Evolutionary conservation across 2,888 invertebrate genomes (phyloP).

Genomic region (Ganaspis brasiliensis): DNA sequence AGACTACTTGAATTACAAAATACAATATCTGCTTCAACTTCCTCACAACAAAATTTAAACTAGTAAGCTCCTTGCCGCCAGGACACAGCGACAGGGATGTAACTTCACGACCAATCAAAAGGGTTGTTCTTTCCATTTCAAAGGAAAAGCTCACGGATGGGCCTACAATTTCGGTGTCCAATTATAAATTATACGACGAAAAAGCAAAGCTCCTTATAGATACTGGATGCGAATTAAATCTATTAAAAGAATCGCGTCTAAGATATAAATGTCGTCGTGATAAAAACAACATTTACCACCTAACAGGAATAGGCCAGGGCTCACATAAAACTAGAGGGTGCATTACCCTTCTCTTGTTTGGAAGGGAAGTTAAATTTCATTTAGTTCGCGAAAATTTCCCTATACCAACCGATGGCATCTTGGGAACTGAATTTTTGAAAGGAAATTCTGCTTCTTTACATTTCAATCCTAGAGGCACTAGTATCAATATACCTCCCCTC

Average conservation of each 20-base stretch:
- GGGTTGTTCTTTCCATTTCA: no score
- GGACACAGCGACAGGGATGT: no score
- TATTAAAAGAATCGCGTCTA: not conserved
- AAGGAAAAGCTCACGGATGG: no score
- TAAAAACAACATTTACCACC: not conserved
- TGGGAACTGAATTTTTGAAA: not conserved
- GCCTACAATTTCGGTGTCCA: no score
- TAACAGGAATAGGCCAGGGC: not conserved
- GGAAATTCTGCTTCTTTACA: not conserved
- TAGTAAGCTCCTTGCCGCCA: no score
- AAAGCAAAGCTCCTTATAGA: no score
- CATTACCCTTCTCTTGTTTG: not conserved
- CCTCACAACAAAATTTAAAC: no score
- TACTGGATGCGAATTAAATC: not conserved
- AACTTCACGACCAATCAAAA: no score
- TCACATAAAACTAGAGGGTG: not conserved
- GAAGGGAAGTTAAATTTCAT: not conserved
- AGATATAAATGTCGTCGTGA: not conserved
- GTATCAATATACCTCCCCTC: not conserved
- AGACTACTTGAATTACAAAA: no score
- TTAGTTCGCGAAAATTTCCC: not conserved
- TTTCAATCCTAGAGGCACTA: not conserved
- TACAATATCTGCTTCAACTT: no score
- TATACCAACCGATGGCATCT: not conserved
- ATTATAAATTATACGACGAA: no score